These are phyloP conservation scores for Chesias legatella DNA, from an alignment of 2,888 invertebrate species.

Conservation along the genomic window DNA sequence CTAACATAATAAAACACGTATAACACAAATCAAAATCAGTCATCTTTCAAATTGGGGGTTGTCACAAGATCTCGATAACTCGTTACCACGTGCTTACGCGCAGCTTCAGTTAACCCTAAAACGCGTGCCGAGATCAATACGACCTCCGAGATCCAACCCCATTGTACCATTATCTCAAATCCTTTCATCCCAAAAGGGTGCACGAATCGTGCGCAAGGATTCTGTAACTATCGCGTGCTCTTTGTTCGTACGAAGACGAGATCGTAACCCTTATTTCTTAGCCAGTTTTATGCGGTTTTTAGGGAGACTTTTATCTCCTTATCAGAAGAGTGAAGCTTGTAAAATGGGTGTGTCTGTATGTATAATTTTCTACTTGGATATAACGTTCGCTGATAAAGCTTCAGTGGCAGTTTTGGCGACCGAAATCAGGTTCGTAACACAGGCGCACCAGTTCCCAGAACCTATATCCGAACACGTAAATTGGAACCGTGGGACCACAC, in stretches of 20 bases:
- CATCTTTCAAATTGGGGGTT: not conserved
- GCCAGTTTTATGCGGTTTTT: conserved; percentile 38
- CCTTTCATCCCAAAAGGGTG: conserved; percentile 70
- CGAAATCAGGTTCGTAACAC: conserved; percentile 50
- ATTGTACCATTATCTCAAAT: conserved; percentile 64
- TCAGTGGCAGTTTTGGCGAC: conserved; percentile 14
- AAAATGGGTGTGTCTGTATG: conserved; percentile 21
- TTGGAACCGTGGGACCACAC: conserved; percentile 72
- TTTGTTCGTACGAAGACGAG: conserved; percentile 61
- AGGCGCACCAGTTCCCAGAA: conserved; percentile 54
- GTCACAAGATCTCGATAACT: conserved; percentile 32
- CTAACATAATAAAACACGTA: not conserved
- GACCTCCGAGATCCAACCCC: conserved; percentile 53
- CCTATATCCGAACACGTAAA: conserved; percentile 51
- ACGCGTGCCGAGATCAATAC: conserved; percentile 71
- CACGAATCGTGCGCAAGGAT: conserved; percentile 71
- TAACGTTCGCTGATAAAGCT: conserved; percentile 15
- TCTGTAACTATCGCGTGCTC: conserved; percentile 67
- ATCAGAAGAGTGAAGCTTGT: conserved; percentile 32
- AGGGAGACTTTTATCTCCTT: conserved; percentile 28
- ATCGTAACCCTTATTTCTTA: conserved; percentile 54
- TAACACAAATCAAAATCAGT: not conserved
- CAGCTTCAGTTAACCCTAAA: conserved; percentile 70
- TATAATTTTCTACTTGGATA: conserved; percentile 23
- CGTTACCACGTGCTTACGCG: conserved; percentile 55